Conservation (phyloP, 2,888 invertebrate genomes). For the Scaptodrosophila latifasciaeformis region DNA sequence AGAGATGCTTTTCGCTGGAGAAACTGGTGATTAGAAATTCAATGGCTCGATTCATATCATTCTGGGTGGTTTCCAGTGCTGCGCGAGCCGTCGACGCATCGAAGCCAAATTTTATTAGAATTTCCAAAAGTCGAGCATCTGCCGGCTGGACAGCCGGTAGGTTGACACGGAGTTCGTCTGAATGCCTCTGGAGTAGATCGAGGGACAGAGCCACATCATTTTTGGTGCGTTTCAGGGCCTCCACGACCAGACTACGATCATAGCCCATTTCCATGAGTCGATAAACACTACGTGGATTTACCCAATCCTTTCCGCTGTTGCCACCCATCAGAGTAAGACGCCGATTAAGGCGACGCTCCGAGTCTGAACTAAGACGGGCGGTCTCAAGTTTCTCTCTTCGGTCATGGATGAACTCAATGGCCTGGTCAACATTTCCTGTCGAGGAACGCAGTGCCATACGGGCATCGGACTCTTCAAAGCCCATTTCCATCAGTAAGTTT, state of each 20-base stretch:
- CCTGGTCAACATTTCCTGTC: slow-evolving; percentile 78
- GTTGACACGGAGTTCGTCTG: slow-evolving; percentile 45
- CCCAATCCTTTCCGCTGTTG: slow-evolving; percentile 51
- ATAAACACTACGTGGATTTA: slow-evolving; percentile 73
- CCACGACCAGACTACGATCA: slow-evolving; percentile 77
- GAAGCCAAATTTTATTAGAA: slow-evolving; percentile 79
- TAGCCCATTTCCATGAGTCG: slow-evolving; percentile 84
- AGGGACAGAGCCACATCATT: slow-evolving; percentile 82
- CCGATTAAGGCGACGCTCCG: slow-evolving; percentile 73
- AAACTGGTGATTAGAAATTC: slow-evolving; percentile 77
- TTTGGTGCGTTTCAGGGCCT: slow-evolving; percentile 80
- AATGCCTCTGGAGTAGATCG: slow-evolving; percentile 64
- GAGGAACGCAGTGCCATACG: slow-evolving; percentile 80
- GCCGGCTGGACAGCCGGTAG: slow-evolving; percentile 34
- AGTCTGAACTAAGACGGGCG: slow-evolving; percentile 76
- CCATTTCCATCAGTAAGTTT: slow-evolving; percentile 78
- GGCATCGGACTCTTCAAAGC: slow-evolving; percentile 81
- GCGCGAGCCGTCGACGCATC: slow-evolving; percentile 76
- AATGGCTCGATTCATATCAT: slow-evolving; percentile 78
- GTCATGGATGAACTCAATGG: slow-evolving; percentile 81
- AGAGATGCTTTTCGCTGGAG: slow-evolving; percentile 55
- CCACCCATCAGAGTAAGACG: slow-evolving; percentile 13
- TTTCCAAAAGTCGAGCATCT: slow-evolving; percentile 47
- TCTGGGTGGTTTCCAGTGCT: slow-evolving; percentile 77
- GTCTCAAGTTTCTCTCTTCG: slow-evolving; percentile 76